A percentile compares a stretch with the other conserved stretches of the same genome.
Evolutionary conservation across 2,113 vertebrate species (phyloP).

Genomic region (Istiophorus platypterus): DNA sequence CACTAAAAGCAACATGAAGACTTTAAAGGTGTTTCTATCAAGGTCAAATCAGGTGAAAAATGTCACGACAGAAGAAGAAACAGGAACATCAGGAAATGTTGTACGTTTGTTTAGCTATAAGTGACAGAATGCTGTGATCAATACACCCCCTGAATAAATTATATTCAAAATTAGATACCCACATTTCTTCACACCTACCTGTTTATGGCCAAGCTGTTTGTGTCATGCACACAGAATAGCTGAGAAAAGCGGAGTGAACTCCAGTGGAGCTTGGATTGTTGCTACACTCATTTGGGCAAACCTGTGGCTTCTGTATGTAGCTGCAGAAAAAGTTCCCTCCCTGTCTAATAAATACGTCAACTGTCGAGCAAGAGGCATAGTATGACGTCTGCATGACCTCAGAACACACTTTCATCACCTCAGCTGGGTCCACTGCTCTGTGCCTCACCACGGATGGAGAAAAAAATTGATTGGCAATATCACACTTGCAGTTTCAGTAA

Average conservation of each 20-base stretch:
- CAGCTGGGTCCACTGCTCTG: not conserved
- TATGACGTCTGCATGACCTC: conserved; percentile 44
- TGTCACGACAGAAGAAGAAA: not conserved
- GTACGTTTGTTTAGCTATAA: not conserved
- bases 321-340: conserved; percentile 32
- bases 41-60: not conserved
- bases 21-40: not conserved
- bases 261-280: conserved; percentile 30
- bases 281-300: conserved; percentile 18
- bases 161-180: conserved; percentile 11
- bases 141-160: not conserved
- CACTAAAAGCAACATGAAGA: not conserved
- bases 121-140: not conserved
- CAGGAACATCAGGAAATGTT: not conserved
- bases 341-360: conserved; percentile 52
- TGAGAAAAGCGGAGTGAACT: conserved; percentile 33
- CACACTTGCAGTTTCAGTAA: conserved; percentile 1
- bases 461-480: conserved; percentile 9
- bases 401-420: conserved; percentile 42
- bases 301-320: conserved; percentile 13
- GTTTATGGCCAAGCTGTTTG: not conserved
- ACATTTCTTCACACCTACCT: conserved; percentile 2
- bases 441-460: conserved; percentile 22
- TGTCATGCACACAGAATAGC: conserved; percentile 4
- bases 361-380: conserved; percentile 28